These are phyloP conservation scores for Polydrusus tereticollis DNA, from an alignment of 2,888 invertebrate species.

Conservation along the genomic window DNA sequence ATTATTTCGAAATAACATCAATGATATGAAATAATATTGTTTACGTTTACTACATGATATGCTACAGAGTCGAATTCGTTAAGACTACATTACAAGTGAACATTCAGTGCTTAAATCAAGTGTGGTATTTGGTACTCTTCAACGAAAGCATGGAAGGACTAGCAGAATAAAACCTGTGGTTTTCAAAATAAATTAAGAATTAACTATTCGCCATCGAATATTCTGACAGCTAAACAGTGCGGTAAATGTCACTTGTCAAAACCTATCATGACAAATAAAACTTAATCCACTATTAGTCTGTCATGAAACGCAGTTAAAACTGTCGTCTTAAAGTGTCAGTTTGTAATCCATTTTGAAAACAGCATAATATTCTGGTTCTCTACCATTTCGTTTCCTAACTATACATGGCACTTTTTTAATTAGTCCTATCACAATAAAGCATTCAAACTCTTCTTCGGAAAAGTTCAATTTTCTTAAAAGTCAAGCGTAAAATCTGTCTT, in stretches of 20 bases:
- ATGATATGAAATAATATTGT: constrained; percentile 47
- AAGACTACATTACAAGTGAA: constrained; percentile 7
- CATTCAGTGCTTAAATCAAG: background rate
- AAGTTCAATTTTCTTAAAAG: background rate
- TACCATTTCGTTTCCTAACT: background rate
- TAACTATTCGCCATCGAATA: background rate
- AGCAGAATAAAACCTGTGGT: background rate
- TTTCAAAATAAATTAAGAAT: background rate
- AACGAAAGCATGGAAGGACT: background rate
- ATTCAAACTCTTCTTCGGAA: background rate
- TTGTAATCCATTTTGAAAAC: background rate
- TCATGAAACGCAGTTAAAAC: too few relatives aligned
- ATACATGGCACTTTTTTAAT: constrained; percentile 11
- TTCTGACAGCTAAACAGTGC: too few relatives aligned
- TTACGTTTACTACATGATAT: constrained; percentile 45
- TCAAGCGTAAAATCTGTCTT: background rate
- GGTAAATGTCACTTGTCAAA: too few relatives aligned
- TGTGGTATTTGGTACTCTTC: background rate
- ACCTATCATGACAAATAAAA: too few relatives aligned
- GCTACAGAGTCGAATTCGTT: constrained; percentile 28
- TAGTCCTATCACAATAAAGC: constrained; percentile 13
- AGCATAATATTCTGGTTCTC: background rate
- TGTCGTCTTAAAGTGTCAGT: background rate
- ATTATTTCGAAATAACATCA: constrained; percentile 14
- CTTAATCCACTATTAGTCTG: too few relatives aligned